phyloP scores from a whole-genome alignment of 2,888 invertebrate genomes.

The Drosophila monieri region DNA sequence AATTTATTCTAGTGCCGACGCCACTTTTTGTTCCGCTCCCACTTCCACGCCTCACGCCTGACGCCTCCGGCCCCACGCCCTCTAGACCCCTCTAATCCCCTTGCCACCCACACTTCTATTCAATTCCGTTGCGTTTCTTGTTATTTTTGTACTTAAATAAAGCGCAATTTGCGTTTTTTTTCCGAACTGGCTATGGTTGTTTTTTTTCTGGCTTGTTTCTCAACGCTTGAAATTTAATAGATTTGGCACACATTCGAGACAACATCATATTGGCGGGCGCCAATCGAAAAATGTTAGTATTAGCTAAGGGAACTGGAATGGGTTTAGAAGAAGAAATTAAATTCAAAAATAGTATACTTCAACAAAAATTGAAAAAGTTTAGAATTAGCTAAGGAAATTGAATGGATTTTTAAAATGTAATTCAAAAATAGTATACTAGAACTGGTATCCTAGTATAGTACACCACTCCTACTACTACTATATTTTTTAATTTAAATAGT shows the following conservation, averaged over 20 bases:
- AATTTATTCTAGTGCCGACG: slow-evolving; percentile 52
- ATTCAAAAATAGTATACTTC: too few species aligned
- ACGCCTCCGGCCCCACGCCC: not conserved
- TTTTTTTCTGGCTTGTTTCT: slow-evolving; percentile 58
- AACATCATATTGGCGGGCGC: slow-evolving; percentile 44
- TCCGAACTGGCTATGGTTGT: not conserved
- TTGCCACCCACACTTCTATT: slow-evolving; percentile 19
- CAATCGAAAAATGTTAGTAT: slow-evolving; percentile 58
- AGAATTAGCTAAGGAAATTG: too few species aligned
- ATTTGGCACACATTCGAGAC: slow-evolving; percentile 75
- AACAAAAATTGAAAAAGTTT: too few species aligned
- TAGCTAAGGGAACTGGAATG: not conserved
- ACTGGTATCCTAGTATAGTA: too few species aligned
- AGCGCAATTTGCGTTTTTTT: slow-evolving; percentile 68
- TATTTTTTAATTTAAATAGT: too few species aligned
- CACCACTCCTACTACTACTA: too few species aligned
- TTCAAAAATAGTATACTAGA: too few species aligned
- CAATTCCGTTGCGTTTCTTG: slow-evolving; percentile 47
- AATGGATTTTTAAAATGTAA: too few species aligned
- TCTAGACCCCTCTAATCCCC: slow-evolving; percentile 1
- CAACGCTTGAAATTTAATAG: slow-evolving; percentile 77
- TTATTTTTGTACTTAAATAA: slow-evolving; percentile 78
- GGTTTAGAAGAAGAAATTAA: not conserved
- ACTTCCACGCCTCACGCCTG: not conserved
- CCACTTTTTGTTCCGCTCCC: slow-evolving; percentile 39